phyloP scores from a whole-genome alignment of 2,888 invertebrate genomes.

The Yponomeuta malinellus region DNA sequence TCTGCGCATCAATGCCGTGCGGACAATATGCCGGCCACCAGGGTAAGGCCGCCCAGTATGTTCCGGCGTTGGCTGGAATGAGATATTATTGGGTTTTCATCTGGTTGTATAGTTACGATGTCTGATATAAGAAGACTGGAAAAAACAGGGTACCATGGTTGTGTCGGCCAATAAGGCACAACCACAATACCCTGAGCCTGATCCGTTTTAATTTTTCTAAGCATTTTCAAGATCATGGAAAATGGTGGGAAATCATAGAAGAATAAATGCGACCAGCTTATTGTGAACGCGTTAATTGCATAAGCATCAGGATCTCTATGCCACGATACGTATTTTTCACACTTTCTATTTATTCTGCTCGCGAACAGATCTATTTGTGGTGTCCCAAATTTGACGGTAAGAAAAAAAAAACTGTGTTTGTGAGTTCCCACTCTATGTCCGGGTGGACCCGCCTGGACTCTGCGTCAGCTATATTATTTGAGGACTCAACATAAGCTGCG shows the following conservation, averaged over 20 bases:
- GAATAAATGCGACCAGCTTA: neutral
- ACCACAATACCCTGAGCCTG: constrained; percentile 9
- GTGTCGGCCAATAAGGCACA: constrained; percentile 13
- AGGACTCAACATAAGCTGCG: constrained; percentile 13
- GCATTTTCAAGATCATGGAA: constrained; percentile 11
- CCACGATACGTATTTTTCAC: constrained; percentile 8
- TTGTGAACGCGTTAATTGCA: constrained; percentile 13
- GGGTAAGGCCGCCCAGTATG: neutral
- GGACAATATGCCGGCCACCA: constrained; percentile 6
- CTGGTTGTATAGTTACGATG: neutral
- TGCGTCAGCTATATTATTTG: constrained; percentile 12
- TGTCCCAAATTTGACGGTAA: neutral
- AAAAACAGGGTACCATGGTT: constrained; percentile 8
- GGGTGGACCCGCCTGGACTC: constrained; percentile 5
- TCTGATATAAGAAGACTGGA: neutral
- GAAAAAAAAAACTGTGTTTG: too few relatives aligned
- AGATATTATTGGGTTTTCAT: neutral
- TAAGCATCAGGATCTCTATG: constrained; percentile 12
- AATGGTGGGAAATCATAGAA: constrained; percentile 17
- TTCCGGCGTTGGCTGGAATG: constrained; percentile 1
- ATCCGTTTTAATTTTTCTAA: constrained; percentile 8
- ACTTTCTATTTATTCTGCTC: constrained; percentile 14
- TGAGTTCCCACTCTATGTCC: constrained; percentile 9
- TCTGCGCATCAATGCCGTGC: neutral
- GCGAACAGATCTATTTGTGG: constrained; percentile 17